Evolutionary conservation across 2,888 invertebrate species (phyloP), one percentile per base, ranked within the genome.

Genomic region (Apoderus coryli): DNA sequence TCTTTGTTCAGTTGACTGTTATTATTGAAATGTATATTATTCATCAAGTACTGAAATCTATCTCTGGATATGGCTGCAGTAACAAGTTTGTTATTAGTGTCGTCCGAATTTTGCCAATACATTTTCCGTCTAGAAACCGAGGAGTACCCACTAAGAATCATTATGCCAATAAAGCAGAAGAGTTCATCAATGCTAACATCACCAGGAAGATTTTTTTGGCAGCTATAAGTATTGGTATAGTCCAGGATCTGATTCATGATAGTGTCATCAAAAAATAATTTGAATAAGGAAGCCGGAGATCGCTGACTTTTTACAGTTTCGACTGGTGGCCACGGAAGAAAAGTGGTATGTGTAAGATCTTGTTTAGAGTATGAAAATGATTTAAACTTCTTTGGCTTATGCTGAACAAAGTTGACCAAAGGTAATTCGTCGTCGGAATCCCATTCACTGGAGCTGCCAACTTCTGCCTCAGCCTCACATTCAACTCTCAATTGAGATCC

Each of bases 131-230:
- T 33, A 22, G 48, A 42, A 10, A 49, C 29, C 12, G 27, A 27
- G 10, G 31, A 23, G 33, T 48, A 49, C 4, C 49, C 49, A 35
- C 44, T 46, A 12, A 49, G 30, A 16, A 50, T 28, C 13, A 49
- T 33, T 29, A 50, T 42, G 15, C 43, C 44, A 31, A 45, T 37
- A 16, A 42, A 43, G 15, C 36, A 37, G 19, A 25, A 16, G 11
- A 42, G 31, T 25, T 41, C 38, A 23, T 33, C 31, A 13, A 12
- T 16, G 19, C 32, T 31, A 16, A 36, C 31, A 28, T 28, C 28
- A 11, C 22, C 30, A 15, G 6, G 7, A 13, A 14, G 14, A 31
- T 39, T 36, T 33, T 36, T 36, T 29, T 32, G 28, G 23, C 23
- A 9, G 23, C 23, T n/a, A 23, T 23, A 23, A 4, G n/a, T 23